A percentile compares a stretch with the other conserved stretches of the same genome.
Conservation (phyloP, 2,797 vertebrate genomes). For the Thamnophis elegans region DNA sequence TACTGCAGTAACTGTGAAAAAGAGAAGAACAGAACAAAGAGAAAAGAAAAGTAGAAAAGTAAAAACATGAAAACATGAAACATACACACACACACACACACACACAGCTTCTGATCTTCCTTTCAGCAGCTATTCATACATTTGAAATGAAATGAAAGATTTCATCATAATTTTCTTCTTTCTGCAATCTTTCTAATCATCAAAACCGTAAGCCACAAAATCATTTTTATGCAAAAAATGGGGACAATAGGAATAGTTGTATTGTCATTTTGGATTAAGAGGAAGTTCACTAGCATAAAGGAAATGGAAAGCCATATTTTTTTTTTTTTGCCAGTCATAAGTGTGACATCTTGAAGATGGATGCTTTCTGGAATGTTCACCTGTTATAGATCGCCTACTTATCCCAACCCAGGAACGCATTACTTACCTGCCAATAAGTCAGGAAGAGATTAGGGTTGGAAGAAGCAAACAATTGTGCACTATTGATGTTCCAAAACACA, state of each 20-base stretch:
- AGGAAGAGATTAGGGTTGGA: constrained; percentile 39
- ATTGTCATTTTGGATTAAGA: constrained; percentile 14
- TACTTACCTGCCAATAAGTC: constrained; percentile 56
- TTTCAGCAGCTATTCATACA: neutral
- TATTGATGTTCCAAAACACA: neutral
- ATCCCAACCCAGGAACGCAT: constrained; percentile 38
- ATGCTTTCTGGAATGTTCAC: constrained; percentile 40
- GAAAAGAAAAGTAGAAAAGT: neutral
- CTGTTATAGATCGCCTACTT: constrained; percentile 44
- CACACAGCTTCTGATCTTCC: neutral
- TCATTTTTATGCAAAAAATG: no score
- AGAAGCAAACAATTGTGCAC: constrained; percentile 35
- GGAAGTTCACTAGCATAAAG: constrained; percentile 54
- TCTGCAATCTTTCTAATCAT: neutral
- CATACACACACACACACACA: no score
- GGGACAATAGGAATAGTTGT: constrained; percentile 22
- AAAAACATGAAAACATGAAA: neutral
- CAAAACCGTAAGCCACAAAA: neutral
- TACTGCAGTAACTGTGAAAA: neutral
- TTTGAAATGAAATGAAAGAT: neutral
- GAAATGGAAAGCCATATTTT: constrained; percentile 12
- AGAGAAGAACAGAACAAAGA: neutral
- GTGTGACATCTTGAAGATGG: constrained; percentile 41
- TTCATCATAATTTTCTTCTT: neutral
- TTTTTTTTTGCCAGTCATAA: constrained; percentile 4